Evolutionary conservation across 1,140 invertebrate species (phyloP), one percentile per base, ranked within the genome.

Genomic region (Drosophila ficusphila): DNA sequence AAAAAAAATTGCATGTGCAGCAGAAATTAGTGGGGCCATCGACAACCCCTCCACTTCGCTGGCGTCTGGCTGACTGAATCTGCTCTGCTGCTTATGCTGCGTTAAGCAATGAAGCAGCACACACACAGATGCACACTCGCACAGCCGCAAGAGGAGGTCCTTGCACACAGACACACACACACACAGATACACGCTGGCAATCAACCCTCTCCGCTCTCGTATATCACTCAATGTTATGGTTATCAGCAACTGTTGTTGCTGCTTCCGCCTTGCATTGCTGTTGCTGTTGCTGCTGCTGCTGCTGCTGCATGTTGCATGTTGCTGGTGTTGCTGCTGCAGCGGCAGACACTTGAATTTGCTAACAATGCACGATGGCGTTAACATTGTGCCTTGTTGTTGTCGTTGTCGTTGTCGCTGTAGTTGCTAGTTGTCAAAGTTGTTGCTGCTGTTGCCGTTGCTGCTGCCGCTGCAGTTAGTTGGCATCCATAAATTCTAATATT

Each of bases 191-290:
- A 33, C 18, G 31, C 9, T 4, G 14, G 52, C 38, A 62, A 23
- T 46, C 44, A 73, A 49, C 48, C 46, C 51, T 33, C 46, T 49
- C 39, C 33, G 69, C 56, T 34, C 71, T 74, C 61, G 76, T 88
- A 86, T 86, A 88, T 86, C 82, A 88, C 82, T 86, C 81, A 86
- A 67, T 81, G 82, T 81, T 86, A 86, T 86, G 76, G 82, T 88
- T 86, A 86, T 86, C 81, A 88, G 81, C 76, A 72, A 73, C 62
- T 81, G 79, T 86, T 81, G 79, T 64, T 86, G 71, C 54, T 56
- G 68, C 70, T 49, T 74, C 69, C 70, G 70, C 69, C 41, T 47
- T 29, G 68, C 47, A 61, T 62, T 72, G 44, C 62, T 65, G 60
- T 67, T 67, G 44, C 34, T 60, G 56, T 29, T 60, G 57, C 48